Evolutionary conservation across 2,113 vertebrate species (phyloP).

Genomic region (Acrocephalus kingi): DNA sequence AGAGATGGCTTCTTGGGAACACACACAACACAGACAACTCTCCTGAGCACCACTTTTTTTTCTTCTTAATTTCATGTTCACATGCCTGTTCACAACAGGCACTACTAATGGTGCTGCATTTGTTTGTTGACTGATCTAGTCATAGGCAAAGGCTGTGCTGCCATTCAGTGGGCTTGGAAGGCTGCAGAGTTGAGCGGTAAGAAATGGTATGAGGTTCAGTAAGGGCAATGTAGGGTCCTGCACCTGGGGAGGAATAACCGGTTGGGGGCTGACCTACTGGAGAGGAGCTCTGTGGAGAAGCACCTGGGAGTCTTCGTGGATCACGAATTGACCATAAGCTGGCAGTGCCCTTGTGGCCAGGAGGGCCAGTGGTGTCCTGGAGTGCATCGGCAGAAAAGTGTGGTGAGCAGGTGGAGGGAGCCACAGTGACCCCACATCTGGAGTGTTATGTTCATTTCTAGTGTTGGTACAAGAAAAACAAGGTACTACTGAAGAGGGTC

Average conservation of each 20-base stretch:
- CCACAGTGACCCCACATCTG: accelerated
- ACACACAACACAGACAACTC: accelerated
- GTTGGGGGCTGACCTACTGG: not conserved
- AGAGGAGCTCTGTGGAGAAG: not conserved
- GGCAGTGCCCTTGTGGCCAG: not conserved
- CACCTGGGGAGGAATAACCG: not conserved
- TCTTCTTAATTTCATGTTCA: not conserved
- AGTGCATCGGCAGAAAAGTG: accelerated
- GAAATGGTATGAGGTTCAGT: accelerated
- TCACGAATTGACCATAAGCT: not conserved
- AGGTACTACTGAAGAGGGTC: not conserved
- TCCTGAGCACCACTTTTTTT: not conserved
- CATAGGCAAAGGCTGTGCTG: not conserved
- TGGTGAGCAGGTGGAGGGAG: not conserved
- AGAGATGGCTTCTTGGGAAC: not conserved
- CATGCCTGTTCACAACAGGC: not conserved
- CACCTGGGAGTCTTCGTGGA: not conserved
- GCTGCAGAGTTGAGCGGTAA: not conserved
- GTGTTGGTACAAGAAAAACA: no score
- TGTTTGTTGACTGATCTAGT: not conserved
- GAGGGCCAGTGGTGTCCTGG: no score
- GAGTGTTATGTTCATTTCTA: not conserved
- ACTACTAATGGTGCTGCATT: accelerated
- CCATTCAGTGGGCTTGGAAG: not conserved
- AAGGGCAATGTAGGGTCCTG: not conserved